These are phyloP conservation scores for Tragelaphus imberbis DNA, from an alignment of 2,113 vertebrate genomes.

Conservation along the genomic window DNA sequence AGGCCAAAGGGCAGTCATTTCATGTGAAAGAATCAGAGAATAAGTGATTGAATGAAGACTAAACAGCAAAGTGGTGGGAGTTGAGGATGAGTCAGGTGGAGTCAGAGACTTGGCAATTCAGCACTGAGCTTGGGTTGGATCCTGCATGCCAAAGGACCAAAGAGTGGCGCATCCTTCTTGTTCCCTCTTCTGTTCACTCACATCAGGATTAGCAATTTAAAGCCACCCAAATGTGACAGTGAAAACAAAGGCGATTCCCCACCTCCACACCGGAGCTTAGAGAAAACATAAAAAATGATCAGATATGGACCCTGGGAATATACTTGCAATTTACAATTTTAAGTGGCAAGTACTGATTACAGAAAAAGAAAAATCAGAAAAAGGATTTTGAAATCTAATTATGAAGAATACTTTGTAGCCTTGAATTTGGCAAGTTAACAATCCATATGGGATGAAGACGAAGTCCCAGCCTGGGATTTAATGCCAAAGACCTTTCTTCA, in stretches of 20 bases:
- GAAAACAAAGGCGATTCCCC: not conserved
- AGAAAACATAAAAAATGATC: conserved; percentile 53
- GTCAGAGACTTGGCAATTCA: not conserved
- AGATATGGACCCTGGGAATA: conserved; percentile 42
- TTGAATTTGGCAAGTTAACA: conserved; percentile 41
- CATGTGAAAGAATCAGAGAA: not conserved
- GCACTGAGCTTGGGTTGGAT: not conserved
- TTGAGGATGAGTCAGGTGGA: rapidly evolving
- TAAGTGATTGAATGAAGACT: rapidly evolving
- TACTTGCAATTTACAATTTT: conserved; percentile 57
- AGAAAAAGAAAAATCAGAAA: conserved; percentile 21
- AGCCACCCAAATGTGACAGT: not conserved
- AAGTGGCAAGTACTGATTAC: conserved; percentile 41
- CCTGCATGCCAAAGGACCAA: not conserved
- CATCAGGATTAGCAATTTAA: not conserved
- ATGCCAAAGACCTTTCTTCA: conserved; percentile 2
- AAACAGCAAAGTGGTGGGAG: too few relatives aligned
- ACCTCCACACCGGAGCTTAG: not conserved
- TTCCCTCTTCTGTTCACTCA: not conserved
- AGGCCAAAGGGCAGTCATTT: not conserved
- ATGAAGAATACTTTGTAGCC: conserved; percentile 42
- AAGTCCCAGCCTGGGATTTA: not conserved
- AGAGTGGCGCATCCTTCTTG: rapidly evolving
- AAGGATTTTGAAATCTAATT: conserved; percentile 67
- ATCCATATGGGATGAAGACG: conserved; percentile 30